Base-by-base conservation (phyloP, 2,888 invertebrate species). In the Pristionchus japonicus region DNA sequence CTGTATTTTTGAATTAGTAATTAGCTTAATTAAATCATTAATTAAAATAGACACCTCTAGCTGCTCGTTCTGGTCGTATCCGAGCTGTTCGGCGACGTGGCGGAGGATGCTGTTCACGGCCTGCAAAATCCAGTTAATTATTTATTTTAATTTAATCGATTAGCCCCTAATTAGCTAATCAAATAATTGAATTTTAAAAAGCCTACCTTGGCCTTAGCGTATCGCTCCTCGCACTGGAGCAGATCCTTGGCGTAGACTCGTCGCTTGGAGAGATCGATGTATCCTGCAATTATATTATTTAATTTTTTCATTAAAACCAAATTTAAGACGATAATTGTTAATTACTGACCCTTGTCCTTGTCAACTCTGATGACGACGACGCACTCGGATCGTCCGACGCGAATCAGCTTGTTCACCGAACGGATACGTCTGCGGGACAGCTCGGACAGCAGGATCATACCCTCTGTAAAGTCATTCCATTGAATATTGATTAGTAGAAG, bases 321-420 rank as follows among this genome's bases (percentile, higher is more conserved):
- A n/a, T n/a, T n/a, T n/a, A n/a, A n/a, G n/a, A n/a, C n/a, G n/a
- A n/a, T n/a, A n/a, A n/a, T n/a, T n/a, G n/a, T n/a, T n/a, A n/a
- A n/a, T n/a, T n/a, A n/a, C n/a, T 80, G n/a, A 34, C 99, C 99
- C 96, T 99, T 99, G 94, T 99, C 98, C 96, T 98, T 98, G 95
- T 99, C 99, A 37, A 99, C 99, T 95, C 99, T 94, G 95, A 99
- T 99, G 89, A 99, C 99, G 82, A 99, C 98, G 27, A 99, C 99
- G 43, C 98, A 99, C 95, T 99, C 99, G 86, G 97, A 98, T 95
- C 99, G 97, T 74, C 99, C 99, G 86, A 99, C 98, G 92, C 99
- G 96, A 95, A 99, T 99, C 93, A 99, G 96, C 96, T 99, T 99
- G 95, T 99, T 99, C 94, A 99, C 99, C 89, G 99, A 99, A 91